phyloP scores from a whole-genome alignment of 2,113 vertebrate species.

The Camelus bactrianus region DNA sequence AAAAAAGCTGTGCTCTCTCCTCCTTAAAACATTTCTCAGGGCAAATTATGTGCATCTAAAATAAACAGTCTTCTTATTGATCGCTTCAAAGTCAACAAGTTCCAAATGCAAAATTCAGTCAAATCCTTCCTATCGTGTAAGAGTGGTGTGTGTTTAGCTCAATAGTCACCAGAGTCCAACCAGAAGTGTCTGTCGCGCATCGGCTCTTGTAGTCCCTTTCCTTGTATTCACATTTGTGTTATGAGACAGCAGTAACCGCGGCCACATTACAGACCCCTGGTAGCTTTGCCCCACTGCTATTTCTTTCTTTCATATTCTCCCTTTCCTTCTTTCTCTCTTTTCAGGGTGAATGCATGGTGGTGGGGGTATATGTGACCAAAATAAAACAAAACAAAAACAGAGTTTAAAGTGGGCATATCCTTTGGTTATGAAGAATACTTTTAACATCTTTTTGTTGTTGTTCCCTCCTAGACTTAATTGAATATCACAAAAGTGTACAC shows the following conservation, averaged over 20 bases:
- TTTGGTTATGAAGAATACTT: conserved; percentile 82
- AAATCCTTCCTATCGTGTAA: conserved; percentile 82
- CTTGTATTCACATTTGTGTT: conserved; percentile 83
- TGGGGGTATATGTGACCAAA: conserved; percentile 20
- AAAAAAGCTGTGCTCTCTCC: conserved; percentile 86
- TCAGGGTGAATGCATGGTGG: conserved; percentile 1
- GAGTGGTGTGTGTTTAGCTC: conserved; percentile 81
- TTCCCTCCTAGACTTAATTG: conserved; percentile 81
- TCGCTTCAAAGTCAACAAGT: conserved; percentile 92
- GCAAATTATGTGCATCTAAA: conserved; percentile 93
- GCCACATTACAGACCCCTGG: conserved; percentile 77
- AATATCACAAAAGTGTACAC: conserved; percentile 81
- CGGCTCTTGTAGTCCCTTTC: conserved; percentile 80
- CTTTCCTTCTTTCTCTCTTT: conserved; percentile 72
- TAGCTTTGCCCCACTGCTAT: conserved; percentile 75
- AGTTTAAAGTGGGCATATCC: conserved; percentile 82
- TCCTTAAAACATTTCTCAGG: conserved; percentile 92
- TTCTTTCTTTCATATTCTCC: conserved; percentile 72
- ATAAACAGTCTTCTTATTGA: conserved; percentile 91
- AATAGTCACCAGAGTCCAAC: conserved; percentile 84
- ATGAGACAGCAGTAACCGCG: conserved; percentile 82
- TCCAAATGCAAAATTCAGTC: conserved; percentile 90
- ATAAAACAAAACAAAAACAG: background rate
- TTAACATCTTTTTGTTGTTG: conserved; percentile 77
- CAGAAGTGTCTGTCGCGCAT: conserved; percentile 78